phyloP scores from a whole-genome alignment of 2,797 vertebrate species.

The Sebastes nivosus region DNA sequence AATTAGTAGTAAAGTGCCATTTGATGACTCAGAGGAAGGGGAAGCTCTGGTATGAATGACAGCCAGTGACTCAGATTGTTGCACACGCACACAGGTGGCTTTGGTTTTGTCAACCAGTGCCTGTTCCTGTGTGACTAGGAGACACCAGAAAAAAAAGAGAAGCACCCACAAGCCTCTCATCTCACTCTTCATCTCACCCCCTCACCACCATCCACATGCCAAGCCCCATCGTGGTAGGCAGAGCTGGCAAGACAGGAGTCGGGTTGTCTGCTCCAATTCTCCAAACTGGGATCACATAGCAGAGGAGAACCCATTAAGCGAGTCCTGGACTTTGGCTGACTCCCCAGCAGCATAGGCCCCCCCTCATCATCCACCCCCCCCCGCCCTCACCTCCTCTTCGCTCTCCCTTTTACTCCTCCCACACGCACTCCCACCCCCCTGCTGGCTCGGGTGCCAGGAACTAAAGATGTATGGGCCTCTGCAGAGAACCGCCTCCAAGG shows the following conservation, averaged over 20 bases:
- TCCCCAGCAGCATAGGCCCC: conserved; percentile 66
- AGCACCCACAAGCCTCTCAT: not conserved
- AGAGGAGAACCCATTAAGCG: conserved; percentile 71
- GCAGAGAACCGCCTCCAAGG: conserved; percentile 74
- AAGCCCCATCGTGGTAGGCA: conserved; percentile 28
- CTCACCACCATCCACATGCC: conserved; percentile 9
- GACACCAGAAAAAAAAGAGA: conserved; percentile 16
- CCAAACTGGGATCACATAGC: conserved; percentile 68
- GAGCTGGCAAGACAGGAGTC: conserved; percentile 67
- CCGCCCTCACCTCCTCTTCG: not conserved
- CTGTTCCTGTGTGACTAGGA: conserved; percentile 11
- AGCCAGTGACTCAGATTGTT: conserved; percentile 50
- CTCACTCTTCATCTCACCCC: not conserved
- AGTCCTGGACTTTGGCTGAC: conserved; percentile 86
- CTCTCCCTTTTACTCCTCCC: conserved; percentile 54
- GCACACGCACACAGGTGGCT: conserved; percentile 37
- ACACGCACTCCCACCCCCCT: conserved; percentile 42
- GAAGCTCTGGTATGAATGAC: conserved; percentile 41
- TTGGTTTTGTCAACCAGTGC: conserved; percentile 25
- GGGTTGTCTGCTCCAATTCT: conserved; percentile 78
- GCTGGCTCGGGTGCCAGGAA: conserved; percentile 69
- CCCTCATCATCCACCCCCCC: conserved; percentile 33
- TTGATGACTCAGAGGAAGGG: conserved; percentile 59
- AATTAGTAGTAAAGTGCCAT: conserved; percentile 9
- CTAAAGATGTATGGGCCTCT: conserved; percentile 72